These are phyloP conservation scores for human DNA, from an alignment of 2,113 vertebrate genomes.

Conservation along the genomic window DNA sequence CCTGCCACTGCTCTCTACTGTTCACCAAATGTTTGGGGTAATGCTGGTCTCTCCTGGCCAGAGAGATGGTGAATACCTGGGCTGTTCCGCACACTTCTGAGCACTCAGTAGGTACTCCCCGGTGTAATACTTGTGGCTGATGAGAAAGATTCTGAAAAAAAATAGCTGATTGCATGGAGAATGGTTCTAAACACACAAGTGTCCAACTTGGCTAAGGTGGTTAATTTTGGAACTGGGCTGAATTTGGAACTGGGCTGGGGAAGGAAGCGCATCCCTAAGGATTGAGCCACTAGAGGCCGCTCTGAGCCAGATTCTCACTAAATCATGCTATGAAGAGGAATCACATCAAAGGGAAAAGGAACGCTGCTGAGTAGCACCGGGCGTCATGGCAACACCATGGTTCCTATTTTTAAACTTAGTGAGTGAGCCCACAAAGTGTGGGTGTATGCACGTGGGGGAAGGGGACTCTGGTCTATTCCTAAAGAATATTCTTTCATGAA, in stretches of 20 bases:
- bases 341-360: constrained; percentile 61
- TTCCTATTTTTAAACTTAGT: constrained; percentile 86
- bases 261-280: neutral
- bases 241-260: accelerated
- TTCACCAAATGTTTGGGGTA: neutral
- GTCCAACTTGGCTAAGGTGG: neutral
- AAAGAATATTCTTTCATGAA: constrained; percentile 60
- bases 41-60: neutral
- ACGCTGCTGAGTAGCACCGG: constrained; percentile 70
- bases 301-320: constrained; percentile 66
- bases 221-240: neutral
- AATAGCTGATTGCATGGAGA: neutral
- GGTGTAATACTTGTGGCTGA: too few relatives aligned
- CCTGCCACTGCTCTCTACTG: neutral
- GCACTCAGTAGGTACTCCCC: neutral
- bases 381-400: constrained; percentile 80
- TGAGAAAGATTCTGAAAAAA: neutral
- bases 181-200: neutral
- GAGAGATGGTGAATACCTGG: neutral
- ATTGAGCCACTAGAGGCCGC: constrained; percentile 74
- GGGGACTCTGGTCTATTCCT: neutral
- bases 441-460: neutral
- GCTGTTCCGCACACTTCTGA: neutral
- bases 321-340: constrained; percentile 10
- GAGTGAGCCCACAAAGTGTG: constrained; percentile 76